A percentile compares a stretch with the other conserved stretches of the same genome.
Evolutionary conservation across 2,888 invertebrate species (phyloP).

Genomic region (Drosophila differens): DNA sequence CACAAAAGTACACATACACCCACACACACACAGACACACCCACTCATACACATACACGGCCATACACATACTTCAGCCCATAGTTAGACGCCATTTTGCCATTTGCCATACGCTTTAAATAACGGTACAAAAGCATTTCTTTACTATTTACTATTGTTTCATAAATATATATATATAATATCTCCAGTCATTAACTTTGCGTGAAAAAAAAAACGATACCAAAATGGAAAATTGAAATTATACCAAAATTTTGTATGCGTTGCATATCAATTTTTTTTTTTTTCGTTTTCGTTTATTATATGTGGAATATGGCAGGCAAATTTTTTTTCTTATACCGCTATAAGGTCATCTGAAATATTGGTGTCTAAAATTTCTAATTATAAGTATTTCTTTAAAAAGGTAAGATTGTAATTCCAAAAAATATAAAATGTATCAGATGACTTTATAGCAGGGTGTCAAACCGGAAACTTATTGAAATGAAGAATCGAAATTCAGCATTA

Average conservation of each 20-base stretch:
- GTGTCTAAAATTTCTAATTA: slow-evolving; percentile 24
- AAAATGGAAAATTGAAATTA: slow-evolving; percentile 61
- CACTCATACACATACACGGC: slow-evolving; percentile 17
- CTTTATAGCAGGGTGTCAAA: slow-evolving; percentile 22
- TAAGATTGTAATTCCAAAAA: slow-evolving; percentile 44
- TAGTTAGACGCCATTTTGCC: slow-evolving; percentile 45
- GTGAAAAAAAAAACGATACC: slow-evolving; percentile 46
- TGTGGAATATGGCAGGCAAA: slow-evolving; percentile 16
- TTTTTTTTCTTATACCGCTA: slow-evolving; percentile 17
- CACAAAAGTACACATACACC: slow-evolving; percentile 28
- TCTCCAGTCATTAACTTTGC: slow-evolving; percentile 84
- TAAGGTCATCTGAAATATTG: slow-evolving; percentile 57
- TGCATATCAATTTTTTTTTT: slow-evolving; percentile 36
- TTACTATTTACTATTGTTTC: slow-evolving; percentile 56
- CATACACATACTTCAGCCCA: slow-evolving; percentile 17
- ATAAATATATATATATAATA: slow-evolving; percentile 59
- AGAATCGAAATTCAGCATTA: neutral
- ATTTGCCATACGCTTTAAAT: slow-evolving; percentile 66
- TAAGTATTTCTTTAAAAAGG: slow-evolving; percentile 29
- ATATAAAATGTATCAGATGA: slow-evolving; percentile 29
- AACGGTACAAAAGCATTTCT: slow-evolving; percentile 55
- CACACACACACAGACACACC: slow-evolving; percentile 38
- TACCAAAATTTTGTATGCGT: slow-evolving; percentile 69
- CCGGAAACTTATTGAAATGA: neutral
- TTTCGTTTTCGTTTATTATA: slow-evolving; percentile 20